Base-by-base conservation (phyloP, 2,113 vertebrate species). In the Setophaga coronata region DNA sequence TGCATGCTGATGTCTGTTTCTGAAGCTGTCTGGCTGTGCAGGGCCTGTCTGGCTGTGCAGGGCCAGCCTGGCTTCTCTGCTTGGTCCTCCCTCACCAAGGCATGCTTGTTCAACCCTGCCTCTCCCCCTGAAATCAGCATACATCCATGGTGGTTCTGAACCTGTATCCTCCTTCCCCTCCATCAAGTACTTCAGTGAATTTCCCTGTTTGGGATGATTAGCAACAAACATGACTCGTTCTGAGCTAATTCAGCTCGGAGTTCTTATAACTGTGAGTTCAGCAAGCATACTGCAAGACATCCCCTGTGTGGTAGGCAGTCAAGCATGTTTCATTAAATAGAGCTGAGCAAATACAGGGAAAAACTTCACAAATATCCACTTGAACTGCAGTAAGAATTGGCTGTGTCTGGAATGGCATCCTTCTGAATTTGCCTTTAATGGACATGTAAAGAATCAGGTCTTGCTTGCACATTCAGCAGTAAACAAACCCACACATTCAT, bases 1-100 rank as follows among this genome's bases (percentile, higher is more conserved):
- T 96, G 96, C 97, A 89, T 97, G 97, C 97, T 95, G 90, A 76
- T 80, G 96, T 96, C 84, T 97, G 96, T 91, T 97, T 94, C 95
- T 92, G 94, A 83, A 95, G 95, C 95, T 94, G 93, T 78, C 48
- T 91, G 90, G 93, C 92, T 79, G 83, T 62, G 57, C 57, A 62
- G 81, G 67, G 81, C 66, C 94, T 92, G 92, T 85, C 56, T 92
- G 88, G 95, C 92, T 76, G 76, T 24, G 19, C 73, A 88, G 91
- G 93, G 91, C 65, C 87, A 95, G 73, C 86, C 64, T 67, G 94
- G 86, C 97, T 93, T 92, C 13, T 40, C 72, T 17, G 61, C 90
- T 90, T 61, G 12, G 77, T 86, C 69, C 54, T 82, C 36, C 73
- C 78, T 40, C 82, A 45, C 56, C n/a, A 48, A 90, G 85, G 97